Percentiles rank a stretch among this genome's conserved stretches.
These are phyloP conservation scores for Camelus bactrianus DNA, from an alignment of 2,113 vertebrate species.

Conservation along the genomic window DNA sequence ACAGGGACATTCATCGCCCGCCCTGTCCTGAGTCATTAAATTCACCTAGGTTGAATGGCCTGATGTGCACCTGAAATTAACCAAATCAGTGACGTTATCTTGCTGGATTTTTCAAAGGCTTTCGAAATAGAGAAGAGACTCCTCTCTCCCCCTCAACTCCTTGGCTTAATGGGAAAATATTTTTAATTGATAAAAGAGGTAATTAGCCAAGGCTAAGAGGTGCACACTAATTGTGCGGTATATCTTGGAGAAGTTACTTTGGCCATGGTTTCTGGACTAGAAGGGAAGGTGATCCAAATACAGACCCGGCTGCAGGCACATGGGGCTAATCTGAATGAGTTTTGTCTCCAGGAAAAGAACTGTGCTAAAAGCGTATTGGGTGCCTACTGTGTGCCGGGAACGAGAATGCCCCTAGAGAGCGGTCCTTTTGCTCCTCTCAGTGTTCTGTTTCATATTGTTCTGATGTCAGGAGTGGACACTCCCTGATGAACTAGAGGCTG, in stretches of 20 bases:
- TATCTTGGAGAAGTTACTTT: conserved; percentile 78
- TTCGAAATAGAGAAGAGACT: conserved; percentile 77
- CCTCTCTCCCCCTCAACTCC: conserved; percentile 58
- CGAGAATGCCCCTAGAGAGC: neutral
- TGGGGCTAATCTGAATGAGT: neutral
- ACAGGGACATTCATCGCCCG: conserved; percentile 91
- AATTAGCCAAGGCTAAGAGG: conserved; percentile 89
- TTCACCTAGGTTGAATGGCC: conserved; percentile 94
- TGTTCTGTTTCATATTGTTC: neutral
- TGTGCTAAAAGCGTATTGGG: neutral
- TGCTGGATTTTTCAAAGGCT: conserved; percentile 81
- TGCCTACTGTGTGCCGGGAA: neutral
- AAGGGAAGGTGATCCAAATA: conserved; percentile 71
- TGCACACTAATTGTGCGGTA: conserved; percentile 85
- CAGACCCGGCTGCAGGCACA: neutral
- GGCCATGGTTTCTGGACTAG: conserved; percentile 65
- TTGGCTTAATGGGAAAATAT: conserved; percentile 71
- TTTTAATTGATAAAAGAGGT: conserved; percentile 88
- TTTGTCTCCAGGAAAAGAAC: neutral
- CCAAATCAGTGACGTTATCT: conserved; percentile 87
- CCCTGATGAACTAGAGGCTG: neutral
- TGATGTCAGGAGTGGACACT: neutral
- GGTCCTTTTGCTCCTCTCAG: neutral
- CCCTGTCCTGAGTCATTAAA: conserved; percentile 94
- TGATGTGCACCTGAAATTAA: conserved; percentile 92